phyloP scores from a whole-genome alignment of 1,140 invertebrate species.

The Thaumetopoea pityocampa region DNA sequence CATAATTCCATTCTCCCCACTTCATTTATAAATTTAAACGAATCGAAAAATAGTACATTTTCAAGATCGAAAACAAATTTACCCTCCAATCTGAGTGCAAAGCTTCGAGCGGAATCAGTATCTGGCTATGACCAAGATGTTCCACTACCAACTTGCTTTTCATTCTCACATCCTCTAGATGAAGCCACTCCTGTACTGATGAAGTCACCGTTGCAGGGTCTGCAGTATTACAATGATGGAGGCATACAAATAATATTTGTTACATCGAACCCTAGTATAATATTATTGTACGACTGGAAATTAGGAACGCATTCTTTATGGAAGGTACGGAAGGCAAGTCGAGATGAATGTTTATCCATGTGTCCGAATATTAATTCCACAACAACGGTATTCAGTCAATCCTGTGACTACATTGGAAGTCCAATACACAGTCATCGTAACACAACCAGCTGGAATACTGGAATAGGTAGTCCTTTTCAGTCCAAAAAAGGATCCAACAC shows the following conservation, averaged over 20 bases:
- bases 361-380: constrained; percentile 73
- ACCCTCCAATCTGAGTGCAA: constrained; percentile 57
- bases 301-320: constrained; percentile 88
- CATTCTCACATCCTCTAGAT: constrained; percentile 90
- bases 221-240: constrained; percentile 72
- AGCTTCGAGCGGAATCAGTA: constrained; percentile 49
- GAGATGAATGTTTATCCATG: constrained; percentile 82
- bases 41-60: constrained; percentile 54
- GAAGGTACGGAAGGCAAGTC: constrained; percentile 84
- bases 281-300: constrained; percentile 85
- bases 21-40: constrained; percentile 52
- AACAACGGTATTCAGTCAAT: constrained; percentile 71
- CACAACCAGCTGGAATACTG: constrained; percentile 48
- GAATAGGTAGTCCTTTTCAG: constrained; percentile 52
- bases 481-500: constrained; percentile 41
- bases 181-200: constrained; percentile 91
- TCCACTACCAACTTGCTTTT: constrained; percentile 84
- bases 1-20: constrained; percentile 52
- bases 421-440: constrained; percentile 53
- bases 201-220: constrained; percentile 77
- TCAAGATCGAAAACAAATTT: constrained; percentile 40
- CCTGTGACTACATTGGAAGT: constrained; percentile 56
- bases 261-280: constrained; percentile 74
- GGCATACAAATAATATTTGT: constrained; percentile 75
- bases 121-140: constrained; percentile 59